phyloP scores from a whole-genome alignment of 1,140 invertebrate species.

The Tyrophagus putrescentiae region DNA sequence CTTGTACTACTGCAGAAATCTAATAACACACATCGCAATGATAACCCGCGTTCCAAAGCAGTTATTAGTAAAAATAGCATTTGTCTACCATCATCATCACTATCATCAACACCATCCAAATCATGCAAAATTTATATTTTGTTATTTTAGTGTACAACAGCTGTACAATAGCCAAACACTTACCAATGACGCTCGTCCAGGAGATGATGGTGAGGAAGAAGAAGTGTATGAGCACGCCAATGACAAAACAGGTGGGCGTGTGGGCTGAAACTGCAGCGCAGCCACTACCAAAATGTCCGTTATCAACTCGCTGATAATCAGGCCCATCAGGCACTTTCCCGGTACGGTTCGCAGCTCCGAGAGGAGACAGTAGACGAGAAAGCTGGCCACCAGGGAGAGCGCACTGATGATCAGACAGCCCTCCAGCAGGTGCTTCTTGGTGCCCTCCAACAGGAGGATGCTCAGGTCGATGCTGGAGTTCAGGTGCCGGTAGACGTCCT shows the following conservation, averaged over 20 bases:
- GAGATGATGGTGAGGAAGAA: neutral
- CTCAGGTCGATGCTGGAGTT: neutral
- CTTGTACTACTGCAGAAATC: too few relatives aligned
- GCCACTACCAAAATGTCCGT: neutral
- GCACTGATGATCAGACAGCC: neutral
- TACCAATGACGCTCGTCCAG: conserved; percentile 8
- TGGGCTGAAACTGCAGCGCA: neutral
- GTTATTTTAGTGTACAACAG: too few relatives aligned
- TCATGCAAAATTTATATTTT: too few relatives aligned
- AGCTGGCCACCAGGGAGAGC: neutral
- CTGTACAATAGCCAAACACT: too few relatives aligned
- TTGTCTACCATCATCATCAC: too few relatives aligned
- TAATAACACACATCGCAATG: too few relatives aligned
- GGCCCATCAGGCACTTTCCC: conserved; percentile 10
- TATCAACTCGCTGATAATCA: neutral
- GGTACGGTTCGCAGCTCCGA: neutral
- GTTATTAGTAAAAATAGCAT: too few relatives aligned
- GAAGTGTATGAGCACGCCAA: neutral
- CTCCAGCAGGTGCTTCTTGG: neutral
- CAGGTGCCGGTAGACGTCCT: neutral
- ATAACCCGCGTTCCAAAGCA: too few relatives aligned
- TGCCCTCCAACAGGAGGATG: neutral
- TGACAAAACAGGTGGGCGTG: neutral
- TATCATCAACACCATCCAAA: too few relatives aligned
- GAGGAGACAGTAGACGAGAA: neutral